phyloP scores from a whole-genome alignment of 1,140 invertebrate genomes.

The Drosophila sp. region DNA sequence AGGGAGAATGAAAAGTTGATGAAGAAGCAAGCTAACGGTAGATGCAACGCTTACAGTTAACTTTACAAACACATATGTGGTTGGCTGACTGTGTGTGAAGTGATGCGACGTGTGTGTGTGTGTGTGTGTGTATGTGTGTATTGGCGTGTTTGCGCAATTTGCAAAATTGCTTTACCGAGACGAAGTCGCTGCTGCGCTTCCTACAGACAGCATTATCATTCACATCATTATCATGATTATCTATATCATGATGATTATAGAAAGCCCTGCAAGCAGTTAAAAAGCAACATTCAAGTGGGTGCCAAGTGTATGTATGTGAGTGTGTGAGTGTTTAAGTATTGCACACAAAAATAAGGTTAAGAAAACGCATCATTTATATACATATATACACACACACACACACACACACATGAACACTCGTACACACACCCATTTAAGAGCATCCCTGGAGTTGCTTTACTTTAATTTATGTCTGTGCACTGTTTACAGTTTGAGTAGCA shows the following conservation, averaged over 20 bases:
- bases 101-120: slow-evolving; percentile 1
- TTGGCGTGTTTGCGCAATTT: slow-evolving; percentile 67
- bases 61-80: background rate
- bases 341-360: slow-evolving; percentile 70
- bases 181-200: slow-evolving; percentile 6
- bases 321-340: slow-evolving; percentile 33
- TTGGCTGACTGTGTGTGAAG: background rate
- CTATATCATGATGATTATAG: slow-evolving; percentile 20
- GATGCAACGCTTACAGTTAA: slow-evolving; percentile 33
- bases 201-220: background rate
- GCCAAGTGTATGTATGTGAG: slow-evolving; percentile 5
- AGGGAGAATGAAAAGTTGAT: background rate
- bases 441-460: slow-evolving; percentile 46
- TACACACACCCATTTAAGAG: background rate
- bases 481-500: slow-evolving; percentile 74
- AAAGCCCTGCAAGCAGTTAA: slow-evolving; percentile 39
- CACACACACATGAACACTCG: slow-evolving; percentile 4
- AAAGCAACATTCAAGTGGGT: slow-evolving; percentile 47
- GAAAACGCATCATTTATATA: slow-evolving; percentile 55
- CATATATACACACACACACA: slow-evolving; percentile 25
- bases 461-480: slow-evolving; percentile 68
- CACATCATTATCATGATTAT: slow-evolving; percentile 9
- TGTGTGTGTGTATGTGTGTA: slow-evolving; percentile 20
- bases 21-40: slow-evolving; percentile 15
- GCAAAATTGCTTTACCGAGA: slow-evolving; percentile 65